phyloP scores from a whole-genome alignment of 2,888 invertebrate species.

The Phalangium opilio region DNA sequence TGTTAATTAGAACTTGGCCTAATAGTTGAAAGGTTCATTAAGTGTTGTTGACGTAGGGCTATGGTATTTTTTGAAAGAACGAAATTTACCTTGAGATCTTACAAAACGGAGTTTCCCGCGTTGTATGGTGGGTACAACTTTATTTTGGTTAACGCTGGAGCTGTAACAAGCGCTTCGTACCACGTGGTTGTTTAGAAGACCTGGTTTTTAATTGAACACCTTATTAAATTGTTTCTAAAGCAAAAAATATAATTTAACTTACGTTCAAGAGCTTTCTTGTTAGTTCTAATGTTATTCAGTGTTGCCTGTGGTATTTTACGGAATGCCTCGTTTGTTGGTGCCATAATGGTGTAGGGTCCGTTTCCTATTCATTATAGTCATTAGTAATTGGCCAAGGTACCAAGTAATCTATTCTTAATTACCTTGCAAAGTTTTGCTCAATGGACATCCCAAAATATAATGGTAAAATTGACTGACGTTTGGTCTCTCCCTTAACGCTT shows the following conservation, averaged over 20 bases:
- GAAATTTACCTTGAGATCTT: too few relatives aligned
- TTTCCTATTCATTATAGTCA: too few relatives aligned
- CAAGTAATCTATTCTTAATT: too few relatives aligned
- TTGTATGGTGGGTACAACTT: too few relatives aligned
- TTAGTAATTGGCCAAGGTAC: too few relatives aligned
- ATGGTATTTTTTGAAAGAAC: too few relatives aligned
- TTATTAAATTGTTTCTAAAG: background rate
- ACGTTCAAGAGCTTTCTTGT: background rate
- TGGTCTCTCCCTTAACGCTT: constrained; percentile 12
- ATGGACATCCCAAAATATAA: background rate
- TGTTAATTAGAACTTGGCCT: constrained; percentile 10
- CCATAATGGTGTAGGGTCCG: background rate
- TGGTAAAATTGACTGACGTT: constrained; percentile 6
- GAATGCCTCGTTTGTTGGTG: background rate
- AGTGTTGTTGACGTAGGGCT: too few relatives aligned
- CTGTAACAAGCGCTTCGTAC: too few relatives aligned
- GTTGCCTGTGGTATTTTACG: background rate
- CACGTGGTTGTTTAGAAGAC: too few relatives aligned
- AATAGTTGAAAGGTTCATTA: too few relatives aligned
- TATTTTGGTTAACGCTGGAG: too few relatives aligned
- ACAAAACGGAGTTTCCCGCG: too few relatives aligned
- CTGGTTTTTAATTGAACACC: background rate
- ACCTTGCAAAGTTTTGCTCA: background rate
- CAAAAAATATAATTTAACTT: background rate
- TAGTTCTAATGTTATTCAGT: background rate